phyloP scores from a whole-genome alignment of 1,140 invertebrate species.

The Drosophila erecta region DNA sequence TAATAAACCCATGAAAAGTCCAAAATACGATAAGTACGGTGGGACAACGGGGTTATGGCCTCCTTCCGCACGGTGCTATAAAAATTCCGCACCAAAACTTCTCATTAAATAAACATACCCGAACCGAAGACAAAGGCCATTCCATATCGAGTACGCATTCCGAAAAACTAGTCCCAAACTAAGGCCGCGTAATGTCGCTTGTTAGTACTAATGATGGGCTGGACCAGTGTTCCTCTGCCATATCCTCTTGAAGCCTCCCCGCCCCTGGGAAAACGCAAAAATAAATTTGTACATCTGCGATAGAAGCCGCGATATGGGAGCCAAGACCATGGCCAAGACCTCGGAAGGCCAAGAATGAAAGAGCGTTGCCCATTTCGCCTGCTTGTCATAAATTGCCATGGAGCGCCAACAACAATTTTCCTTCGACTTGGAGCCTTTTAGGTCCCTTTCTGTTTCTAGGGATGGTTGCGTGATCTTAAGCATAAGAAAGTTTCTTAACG shows the following conservation, averaged over 20 bases:
- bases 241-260: background rate
- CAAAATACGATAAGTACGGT: conserved; percentile 67
- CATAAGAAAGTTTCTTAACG: no score
- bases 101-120: conserved; percentile 71
- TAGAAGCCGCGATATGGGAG: conserved; percentile 69
- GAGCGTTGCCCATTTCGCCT: conserved; percentile 59
- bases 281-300: conserved; percentile 77
- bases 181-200: conserved; percentile 74
- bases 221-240: background rate
- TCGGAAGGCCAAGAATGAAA: conserved; percentile 26
- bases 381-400: conserved; percentile 77
- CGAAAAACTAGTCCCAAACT: conserved; percentile 47
- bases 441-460: background rate
- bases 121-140: conserved; percentile 25
- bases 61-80: conserved; percentile 54
- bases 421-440: conserved; percentile 28
- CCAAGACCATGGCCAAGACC: conserved; percentile 50
- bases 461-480: conserved; percentile 20
- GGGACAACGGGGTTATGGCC: conserved; percentile 13
- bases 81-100: conserved; percentile 57
- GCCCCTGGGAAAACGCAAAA: conserved; percentile 44
- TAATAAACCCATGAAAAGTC: conserved; percentile 82
- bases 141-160: conserved; percentile 69
- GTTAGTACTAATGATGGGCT: conserved; percentile 80
- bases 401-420: conserved; percentile 66